Evolutionary conservation across 2,113 vertebrate species (phyloP).

Genomic region (Hydrolagus affinis): DNA sequence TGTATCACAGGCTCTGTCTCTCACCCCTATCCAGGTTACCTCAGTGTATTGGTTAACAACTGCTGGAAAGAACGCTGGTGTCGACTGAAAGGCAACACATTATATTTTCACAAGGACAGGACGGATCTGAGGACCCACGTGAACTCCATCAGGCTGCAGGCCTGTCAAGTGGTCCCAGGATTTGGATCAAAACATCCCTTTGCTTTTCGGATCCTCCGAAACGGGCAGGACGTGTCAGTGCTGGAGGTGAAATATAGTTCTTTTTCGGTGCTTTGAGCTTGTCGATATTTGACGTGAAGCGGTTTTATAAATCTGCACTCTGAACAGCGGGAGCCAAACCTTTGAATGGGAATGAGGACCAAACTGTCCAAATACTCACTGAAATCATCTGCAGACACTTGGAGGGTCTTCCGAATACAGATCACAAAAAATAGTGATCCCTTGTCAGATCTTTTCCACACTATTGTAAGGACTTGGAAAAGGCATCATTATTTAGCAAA

Average conservation of each 20-base stretch:
- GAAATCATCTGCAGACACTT: too few species aligned
- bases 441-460: too few species aligned
- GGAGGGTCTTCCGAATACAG: too few species aligned
- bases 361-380: too few species aligned
- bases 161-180: constrained; percentile 76
- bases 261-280: too few species aligned
- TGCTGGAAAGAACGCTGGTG: constrained; percentile 93
- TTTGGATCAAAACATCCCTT: constrained; percentile 89
- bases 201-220: constrained; percentile 81
- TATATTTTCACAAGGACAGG: constrained; percentile 79
- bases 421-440: too few species aligned
- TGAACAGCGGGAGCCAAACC: too few species aligned
- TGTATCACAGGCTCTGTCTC: neutral
- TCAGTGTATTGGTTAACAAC: constrained; percentile 76
- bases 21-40: constrained; percentile 57
- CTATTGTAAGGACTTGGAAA: too few species aligned
- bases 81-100: constrained; percentile 64
- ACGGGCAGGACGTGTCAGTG: constrained; percentile 62
- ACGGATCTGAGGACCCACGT: constrained; percentile 65
- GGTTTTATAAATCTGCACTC: too few species aligned
- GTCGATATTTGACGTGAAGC: too few species aligned
- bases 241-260: constrained; percentile 65
- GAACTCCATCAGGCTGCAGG: constrained; percentile 63
- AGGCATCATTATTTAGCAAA: too few species aligned
- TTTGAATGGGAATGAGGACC: too few species aligned